Base-by-base conservation (phyloP, 2,113 vertebrate species). In the Aegithalos caudatus region DNA sequence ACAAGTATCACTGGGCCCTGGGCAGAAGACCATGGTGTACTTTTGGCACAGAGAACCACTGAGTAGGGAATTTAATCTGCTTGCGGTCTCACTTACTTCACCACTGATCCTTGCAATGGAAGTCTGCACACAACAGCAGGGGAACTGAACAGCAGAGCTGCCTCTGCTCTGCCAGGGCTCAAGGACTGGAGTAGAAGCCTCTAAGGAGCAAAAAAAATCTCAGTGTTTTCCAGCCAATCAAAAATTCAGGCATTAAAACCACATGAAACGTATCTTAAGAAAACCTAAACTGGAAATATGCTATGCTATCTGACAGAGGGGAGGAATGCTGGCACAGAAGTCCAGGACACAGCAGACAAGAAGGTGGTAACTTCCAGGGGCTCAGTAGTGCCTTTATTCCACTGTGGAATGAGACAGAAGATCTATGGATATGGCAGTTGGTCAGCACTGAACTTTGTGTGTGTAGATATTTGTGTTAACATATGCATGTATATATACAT, bases 81-180 rank as follows among this genome's bases (percentile, higher is more conserved):
- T 88, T 45, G 22, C 4, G 58, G 65, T 57, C 40, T 92, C 50
- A 97, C 93, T 92, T 97, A 99, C 99, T 98, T 99, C 98, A 85
- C 97, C 98, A 12, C 53, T 66, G 94, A 99, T 97, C 50, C 79
- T 93, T 3, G 98, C 98, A 74, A 99, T 86, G 8, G 98, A 97
- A 10, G 81, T 98, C 91, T 99, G 98, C 62, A 98, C 69, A 44
- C 99, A 99, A 6, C 96, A 90, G 33, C 97, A 97, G 17, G 98
- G 98, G 76, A 99, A 99, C 51, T 31, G 97, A 80, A 99, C 72
- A 71, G 86, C 87, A 61, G 92, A 96, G 42, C 98, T 97, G 29
- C 16, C 93, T 62, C 93, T 83, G 79, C 97, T 98, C 60, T 21
- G 84, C 99, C 99, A 99, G 0, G 97, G 98, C 57, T 97, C 96